Evolutionary conservation across 2,888 invertebrate species (phyloP), one percentile per base, ranked within the genome.

Genomic region (Stenichneumon culpator): DNA sequence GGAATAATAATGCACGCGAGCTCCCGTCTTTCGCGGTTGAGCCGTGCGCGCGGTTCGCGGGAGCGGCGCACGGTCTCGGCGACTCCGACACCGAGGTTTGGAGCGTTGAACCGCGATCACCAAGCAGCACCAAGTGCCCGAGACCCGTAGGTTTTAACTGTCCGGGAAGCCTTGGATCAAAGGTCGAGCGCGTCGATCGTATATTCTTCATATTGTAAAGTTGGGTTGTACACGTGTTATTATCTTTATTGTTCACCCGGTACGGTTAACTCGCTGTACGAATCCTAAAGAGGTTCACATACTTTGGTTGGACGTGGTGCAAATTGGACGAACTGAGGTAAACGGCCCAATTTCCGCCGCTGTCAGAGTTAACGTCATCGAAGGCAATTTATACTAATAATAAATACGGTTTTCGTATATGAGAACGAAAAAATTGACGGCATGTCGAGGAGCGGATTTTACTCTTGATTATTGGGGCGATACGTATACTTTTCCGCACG

Each of bases 1-100:
- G 77, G 69, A 79, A 73, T 79, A 68, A 73, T 78, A 83, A 73
- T 79, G 39, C 50, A 50, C 36, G 57, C 25, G 32, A 54, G 72
- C 70, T 78, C 67, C 39, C 67, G 67, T 82, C 69, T 57, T 14
- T 73, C 50, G 50, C 39, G n/a, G 65, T 65, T n/a, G 36, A 50
- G 36, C 47, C 47, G 19, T 50, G 22, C 28, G 0, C 14, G 36
- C n/a, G 68, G 50, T 7, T 50, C 3, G n/a, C 28, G 36, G 7
- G 9, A 19, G 32, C 52, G 25, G 52, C 69, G 44, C n/a, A n/a
- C n/a, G n/a, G n/a, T n/a, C 52, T 19, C 52, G 52, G 52, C 28
- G 70, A 52, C 52, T 50, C 47, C 50, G 52, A 70, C 70, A 70
- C 14, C 52, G 32, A 70, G 70, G 52, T 54, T 32, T 36, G 11